Base-by-base conservation (phyloP, 2,797 vertebrate species). In the Poecilia wingei region DNA sequence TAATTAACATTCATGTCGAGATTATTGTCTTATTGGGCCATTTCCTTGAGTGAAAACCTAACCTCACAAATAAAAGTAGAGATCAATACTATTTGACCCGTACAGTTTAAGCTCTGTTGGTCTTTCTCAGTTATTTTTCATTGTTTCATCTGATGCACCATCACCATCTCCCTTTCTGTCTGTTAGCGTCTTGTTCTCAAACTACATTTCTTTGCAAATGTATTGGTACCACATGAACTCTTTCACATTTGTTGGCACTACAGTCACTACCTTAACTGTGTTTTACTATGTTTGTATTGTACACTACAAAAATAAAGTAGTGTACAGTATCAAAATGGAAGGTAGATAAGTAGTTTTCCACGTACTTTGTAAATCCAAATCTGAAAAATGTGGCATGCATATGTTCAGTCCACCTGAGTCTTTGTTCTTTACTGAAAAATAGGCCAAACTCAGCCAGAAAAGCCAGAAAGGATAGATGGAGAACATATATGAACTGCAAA, bases 1-100 rank as follows among this genome's bases (percentile, higher is more conserved):
- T 46, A 59, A n/a, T 47, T 2, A 13, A 43, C 73, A 77, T 51
- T 51, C 0, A 51, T 2, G 73, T 2, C 14, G 39, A 28, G 9
- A 47, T 53, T 45, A 55, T 55, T 76, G 47, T 57, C 10, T 3
- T 20, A 13, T 49, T 20, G 47, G 33, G 3, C 47, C 41, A 51
- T 49, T 6, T 53, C 25, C 22, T 47, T 66, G 14, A 28, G n/a
- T 8, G 12, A 43, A 74, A 7, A 55, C 59, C 36, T 46, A 14
- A 72, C 61, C 76, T 9, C 2, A 64, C 25, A 71, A 51, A 31
- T 28, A 74, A 9, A 76, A 64, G 20, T 31, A 57, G 57, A n/a
- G 6, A 71, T 66, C 16, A 16, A 14, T 39, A 68, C 75, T 90
- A 79, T 88, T 89, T 90, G 80, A 80, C 87, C 85, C 83, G 81